Percentiles rank a stretch among this genome's conserved stretches.
phyloP scores from a whole-genome alignment of 2,797 vertebrate genomes.

The Lemur catta region DNA sequence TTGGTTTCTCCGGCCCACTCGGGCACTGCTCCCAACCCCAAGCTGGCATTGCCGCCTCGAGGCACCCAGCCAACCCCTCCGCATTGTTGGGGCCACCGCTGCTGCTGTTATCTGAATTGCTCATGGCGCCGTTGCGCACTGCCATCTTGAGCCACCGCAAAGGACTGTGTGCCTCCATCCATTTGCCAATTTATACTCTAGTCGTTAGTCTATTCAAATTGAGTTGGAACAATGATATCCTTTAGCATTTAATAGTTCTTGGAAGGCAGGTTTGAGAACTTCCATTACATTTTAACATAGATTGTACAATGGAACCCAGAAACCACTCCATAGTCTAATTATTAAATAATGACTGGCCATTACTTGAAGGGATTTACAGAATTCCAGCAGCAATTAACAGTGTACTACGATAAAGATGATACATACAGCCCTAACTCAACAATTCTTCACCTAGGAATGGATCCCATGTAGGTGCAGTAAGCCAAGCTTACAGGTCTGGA shows the following conservation, averaged over 20 bases:
- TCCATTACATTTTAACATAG: not conserved
- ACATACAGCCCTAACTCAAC: not conserved
- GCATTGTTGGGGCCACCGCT: slow-evolving; percentile 34
- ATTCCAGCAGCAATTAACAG: not conserved
- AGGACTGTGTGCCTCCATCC: not conserved
- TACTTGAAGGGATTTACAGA: not conserved
- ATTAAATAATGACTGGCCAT: not conserved
- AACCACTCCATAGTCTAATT: not conserved
- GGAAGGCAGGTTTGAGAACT: not conserved
- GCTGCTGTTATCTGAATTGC: slow-evolving; percentile 33
- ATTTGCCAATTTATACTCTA: not conserved
- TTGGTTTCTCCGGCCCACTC: not conserved
- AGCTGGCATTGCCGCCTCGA: slow-evolving; percentile 78
- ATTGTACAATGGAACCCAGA: not conserved
- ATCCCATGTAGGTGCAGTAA: no score
- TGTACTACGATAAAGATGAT: not conserved
- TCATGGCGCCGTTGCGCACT: not conserved
- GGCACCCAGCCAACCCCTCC: slow-evolving; percentile 74
- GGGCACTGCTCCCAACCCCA: slow-evolving; percentile 54
- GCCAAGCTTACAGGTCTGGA: not conserved
- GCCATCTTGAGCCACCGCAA: slow-evolving; percentile 71
- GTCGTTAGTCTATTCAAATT: not conserved
- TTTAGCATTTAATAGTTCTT: not conserved
- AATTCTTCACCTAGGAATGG: not conserved
- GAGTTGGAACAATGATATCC: not conserved